Conservation (phyloP, 2,888 invertebrate genomes). For the Lepas anatifera region DNA sequence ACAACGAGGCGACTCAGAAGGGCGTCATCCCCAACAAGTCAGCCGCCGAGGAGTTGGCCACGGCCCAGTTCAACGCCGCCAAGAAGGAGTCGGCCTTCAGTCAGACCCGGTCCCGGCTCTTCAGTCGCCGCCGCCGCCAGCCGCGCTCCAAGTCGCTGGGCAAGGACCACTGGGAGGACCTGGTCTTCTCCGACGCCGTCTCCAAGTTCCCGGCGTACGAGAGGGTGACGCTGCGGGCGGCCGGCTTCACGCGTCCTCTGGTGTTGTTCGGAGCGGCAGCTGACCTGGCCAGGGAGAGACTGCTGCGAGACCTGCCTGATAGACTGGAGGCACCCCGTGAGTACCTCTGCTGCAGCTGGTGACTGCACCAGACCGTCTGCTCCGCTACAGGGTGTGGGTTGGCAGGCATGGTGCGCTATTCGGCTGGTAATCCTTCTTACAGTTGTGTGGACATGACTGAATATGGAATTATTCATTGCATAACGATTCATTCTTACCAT, state of each 20-base stretch:
- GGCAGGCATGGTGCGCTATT: too few relatives aligned
- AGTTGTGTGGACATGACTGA: too few relatives aligned
- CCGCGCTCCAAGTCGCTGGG: constrained; percentile 77
- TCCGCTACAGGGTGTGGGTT: too few relatives aligned
- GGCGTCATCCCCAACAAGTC: constrained; percentile 92
- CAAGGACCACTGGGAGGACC: constrained; percentile 96
- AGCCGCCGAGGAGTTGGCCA: constrained; percentile 76
- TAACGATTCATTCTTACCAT: too few relatives aligned
- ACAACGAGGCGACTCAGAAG: constrained; percentile 87
- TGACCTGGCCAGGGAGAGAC: constrained; percentile 82
- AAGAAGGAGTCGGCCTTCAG: constrained; percentile 79
- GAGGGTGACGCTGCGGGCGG: constrained; percentile 67
- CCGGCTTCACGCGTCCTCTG: constrained; percentile 77
- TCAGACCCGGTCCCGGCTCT: constrained; percentile 75
- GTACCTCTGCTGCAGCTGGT: constrained; percentile 31
- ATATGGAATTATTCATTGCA: too few relatives aligned
- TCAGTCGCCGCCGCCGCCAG: constrained; percentile 58
- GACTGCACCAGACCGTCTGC: too few relatives aligned
- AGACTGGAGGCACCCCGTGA: constrained; percentile 88
- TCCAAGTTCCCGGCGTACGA: constrained; percentile 97
- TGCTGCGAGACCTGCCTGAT: constrained; percentile 81
- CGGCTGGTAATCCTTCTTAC: too few relatives aligned
- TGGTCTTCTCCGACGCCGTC: constrained; percentile 83
- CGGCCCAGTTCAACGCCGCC: constrained; percentile 81
- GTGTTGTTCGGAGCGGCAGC: constrained; percentile 91